phyloP scores from a whole-genome alignment of 2,113 vertebrate genomes.

The Ptilorrhoa leucosticta region DNA sequence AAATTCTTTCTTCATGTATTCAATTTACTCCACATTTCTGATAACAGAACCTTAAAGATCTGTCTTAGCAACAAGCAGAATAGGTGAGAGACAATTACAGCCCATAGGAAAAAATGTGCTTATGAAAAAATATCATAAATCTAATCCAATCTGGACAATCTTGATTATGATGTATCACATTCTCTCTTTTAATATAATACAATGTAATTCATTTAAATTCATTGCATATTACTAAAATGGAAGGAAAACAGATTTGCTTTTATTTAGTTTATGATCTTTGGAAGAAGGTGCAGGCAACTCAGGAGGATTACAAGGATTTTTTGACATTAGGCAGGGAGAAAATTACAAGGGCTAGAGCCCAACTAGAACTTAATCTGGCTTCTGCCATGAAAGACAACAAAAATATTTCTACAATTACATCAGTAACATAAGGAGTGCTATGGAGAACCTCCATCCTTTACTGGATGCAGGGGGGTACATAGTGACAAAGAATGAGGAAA shows the following conservation, averaged over 20 bases:
- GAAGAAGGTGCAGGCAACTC: not conserved
- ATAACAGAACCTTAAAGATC: not conserved
- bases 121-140: not conserved
- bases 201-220: not conserved
- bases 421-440: not conserved
- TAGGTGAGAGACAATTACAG: not conserved
- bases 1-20: not conserved
- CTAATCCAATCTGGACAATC: not conserved
- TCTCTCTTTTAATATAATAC: not conserved
- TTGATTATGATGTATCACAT: not conserved
- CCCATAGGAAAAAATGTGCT: not conserved
- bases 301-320: not conserved
- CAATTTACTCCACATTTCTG: not conserved
- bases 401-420: not conserved
- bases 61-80: not conserved
- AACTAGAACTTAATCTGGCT: not conserved
- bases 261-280: not conserved
- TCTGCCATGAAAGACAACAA: not conserved
- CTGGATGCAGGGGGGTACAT: fast-evolving
- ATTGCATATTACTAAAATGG: not conserved
- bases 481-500: not conserved
- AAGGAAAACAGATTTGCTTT: not conserved
- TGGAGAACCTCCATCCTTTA: not conserved
- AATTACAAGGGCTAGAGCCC: not conserved
- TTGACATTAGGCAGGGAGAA: not conserved